Percentiles rank a stretch among this genome's conserved stretches.
Conservation (phyloP, 1,140 invertebrate species). For the Zaprionus nigranus region DNA sequence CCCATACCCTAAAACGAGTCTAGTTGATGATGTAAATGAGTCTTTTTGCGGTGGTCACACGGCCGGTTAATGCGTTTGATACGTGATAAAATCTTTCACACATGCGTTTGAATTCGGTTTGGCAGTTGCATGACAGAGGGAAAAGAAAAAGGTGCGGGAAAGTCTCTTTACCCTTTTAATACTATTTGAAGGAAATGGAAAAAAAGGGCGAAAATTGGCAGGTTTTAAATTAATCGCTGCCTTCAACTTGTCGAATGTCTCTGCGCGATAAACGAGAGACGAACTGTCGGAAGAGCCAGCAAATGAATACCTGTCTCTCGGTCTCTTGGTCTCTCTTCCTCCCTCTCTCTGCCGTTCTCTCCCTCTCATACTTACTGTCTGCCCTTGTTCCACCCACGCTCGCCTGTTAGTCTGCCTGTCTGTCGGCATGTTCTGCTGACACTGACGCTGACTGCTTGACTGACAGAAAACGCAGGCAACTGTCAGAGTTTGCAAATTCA, state of each 20-base stretch:
- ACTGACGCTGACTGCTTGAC: constrained; percentile 69
- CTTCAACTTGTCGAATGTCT: constrained; percentile 55
- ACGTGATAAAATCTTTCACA: constrained; percentile 63
- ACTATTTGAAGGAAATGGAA: constrained; percentile 3
- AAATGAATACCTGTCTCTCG: constrained; percentile 43
- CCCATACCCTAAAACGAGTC: background rate
- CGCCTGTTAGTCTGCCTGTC: constrained; percentile 1
- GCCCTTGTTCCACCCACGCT: background rate
- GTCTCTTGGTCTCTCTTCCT: constrained; percentile 2
- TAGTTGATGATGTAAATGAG: constrained; percentile 39
- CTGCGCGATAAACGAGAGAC: constrained; percentile 53
- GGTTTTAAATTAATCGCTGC: constrained; percentile 66
- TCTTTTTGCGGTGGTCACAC: constrained; percentile 24
- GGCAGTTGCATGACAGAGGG: constrained; percentile 34
- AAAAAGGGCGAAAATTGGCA: constrained; percentile 56
- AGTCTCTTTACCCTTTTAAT: background rate
- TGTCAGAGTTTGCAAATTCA: constrained; percentile 74
- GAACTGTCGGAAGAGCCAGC: constrained; percentile 34
- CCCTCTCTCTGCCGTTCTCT: background rate
- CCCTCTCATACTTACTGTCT: background rate
- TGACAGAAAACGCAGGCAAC: constrained; percentile 71
- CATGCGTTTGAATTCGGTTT: constrained; percentile 29
- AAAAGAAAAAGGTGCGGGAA: background rate
- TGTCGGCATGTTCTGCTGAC: constrained; percentile 47
- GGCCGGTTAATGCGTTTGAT: constrained; percentile 54